phyloP scores from a whole-genome alignment of 1,140 invertebrate genomes.

The Oedothorax gibbosus region DNA sequence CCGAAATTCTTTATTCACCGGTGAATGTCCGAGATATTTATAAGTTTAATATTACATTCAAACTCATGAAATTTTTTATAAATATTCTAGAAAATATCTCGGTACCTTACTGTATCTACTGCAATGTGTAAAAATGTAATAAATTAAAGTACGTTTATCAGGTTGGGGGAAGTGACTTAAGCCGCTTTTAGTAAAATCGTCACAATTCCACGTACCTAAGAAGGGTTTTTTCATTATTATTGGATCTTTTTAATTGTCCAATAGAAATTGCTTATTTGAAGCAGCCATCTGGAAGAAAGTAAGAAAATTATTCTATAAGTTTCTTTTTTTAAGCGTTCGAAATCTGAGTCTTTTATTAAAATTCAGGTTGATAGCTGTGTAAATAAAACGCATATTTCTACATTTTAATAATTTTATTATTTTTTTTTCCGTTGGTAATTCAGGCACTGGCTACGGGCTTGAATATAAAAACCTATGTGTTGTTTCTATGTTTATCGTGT shows the following conservation, averaged over 20 bases:
- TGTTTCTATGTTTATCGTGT: slow-evolving; percentile 42
- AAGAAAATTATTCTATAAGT: slow-evolving; percentile 59
- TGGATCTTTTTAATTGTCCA: slow-evolving; percentile 58
- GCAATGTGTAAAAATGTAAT: too few relatives aligned
- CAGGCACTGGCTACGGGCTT: not conserved
- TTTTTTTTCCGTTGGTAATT: not conserved
- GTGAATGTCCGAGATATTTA: too few relatives aligned
- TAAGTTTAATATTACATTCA: too few relatives aligned
- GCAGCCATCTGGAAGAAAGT: slow-evolving; percentile 49
- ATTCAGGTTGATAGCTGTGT: slow-evolving; percentile 58
- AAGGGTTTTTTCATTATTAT: slow-evolving; percentile 53
- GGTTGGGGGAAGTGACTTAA: not conserved
- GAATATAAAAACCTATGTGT: slow-evolving; percentile 48
- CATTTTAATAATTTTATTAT: slow-evolving; percentile 6
- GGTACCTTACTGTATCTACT: too few relatives aligned
- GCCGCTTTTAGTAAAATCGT: too few relatives aligned
- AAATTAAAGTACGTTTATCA: not conserved
- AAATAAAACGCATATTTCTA: slow-evolving; percentile 25
- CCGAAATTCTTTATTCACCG: too few relatives aligned
- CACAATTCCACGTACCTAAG: slow-evolving; percentile 39
- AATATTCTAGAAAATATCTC: too few relatives aligned
- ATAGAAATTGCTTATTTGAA: slow-evolving; percentile 60
- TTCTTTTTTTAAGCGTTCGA: slow-evolving; percentile 18
- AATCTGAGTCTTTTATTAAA: slow-evolving; percentile 53
- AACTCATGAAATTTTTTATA: too few relatives aligned